Conservation (phyloP, 2,888 invertebrate species). For the Cyclophora punctaria region DNA sequence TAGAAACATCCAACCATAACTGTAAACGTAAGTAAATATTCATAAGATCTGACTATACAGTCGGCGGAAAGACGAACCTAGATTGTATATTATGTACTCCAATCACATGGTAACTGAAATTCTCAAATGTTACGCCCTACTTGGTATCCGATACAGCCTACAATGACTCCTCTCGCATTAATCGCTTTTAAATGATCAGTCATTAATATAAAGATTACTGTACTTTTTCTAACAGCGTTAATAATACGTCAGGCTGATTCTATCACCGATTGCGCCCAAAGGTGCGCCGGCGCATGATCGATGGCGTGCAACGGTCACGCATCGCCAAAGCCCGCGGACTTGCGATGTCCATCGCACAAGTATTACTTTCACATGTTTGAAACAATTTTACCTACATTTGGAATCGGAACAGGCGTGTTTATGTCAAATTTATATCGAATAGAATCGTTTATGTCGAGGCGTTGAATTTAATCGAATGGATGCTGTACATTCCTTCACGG, state of each 20-base stretch:
- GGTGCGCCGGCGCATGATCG: conserved; percentile 23
- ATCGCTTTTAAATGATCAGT: neutral
- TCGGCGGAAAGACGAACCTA: no score
- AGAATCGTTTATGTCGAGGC: neutral
- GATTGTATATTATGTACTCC: no score
- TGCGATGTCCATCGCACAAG: conserved; percentile 31
- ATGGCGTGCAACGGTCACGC: conserved; percentile 51
- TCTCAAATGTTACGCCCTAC: no score
- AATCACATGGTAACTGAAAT: no score
- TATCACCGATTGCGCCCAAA: conserved; percentile 19
- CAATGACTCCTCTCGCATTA: neutral
- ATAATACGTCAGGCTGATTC: conserved; percentile 18
- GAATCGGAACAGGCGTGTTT: conserved; percentile 22
- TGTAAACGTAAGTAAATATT: no score
- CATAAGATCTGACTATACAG: no score
- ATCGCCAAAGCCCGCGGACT: conserved; percentile 32
- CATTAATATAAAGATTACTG: conserved; percentile 2
- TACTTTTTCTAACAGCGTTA: conserved; percentile 13
- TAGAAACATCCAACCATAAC: no score
- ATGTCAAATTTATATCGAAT: conserved; percentile 5
- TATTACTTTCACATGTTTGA: conserved; percentile 58
- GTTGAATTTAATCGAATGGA: conserved; percentile 3
- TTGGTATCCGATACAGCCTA: neutral
- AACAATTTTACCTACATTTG: conserved; percentile 53
- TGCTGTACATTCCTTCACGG: conserved; percentile 10